A percentile compares a stretch with the other conserved stretches of the same genome.
phyloP scores from a whole-genome alignment of 2,888 invertebrate species.

The Drosophila histrio region DNA sequence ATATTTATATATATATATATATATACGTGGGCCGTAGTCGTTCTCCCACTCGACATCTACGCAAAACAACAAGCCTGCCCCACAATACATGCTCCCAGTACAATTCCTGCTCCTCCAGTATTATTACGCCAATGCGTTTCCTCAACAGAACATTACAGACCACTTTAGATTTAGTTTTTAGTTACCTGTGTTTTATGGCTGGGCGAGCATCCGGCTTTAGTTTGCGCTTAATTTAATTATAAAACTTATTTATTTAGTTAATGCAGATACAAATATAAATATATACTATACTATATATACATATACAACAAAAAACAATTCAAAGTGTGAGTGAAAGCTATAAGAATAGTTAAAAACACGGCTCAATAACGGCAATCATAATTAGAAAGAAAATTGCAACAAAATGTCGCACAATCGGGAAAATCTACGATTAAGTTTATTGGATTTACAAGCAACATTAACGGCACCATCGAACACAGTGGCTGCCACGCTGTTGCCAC shows the following conservation, averaged over 20 bases:
- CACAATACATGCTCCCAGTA: slow-evolving; percentile 1
- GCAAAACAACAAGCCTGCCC: slow-evolving; percentile 34
- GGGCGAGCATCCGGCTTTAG: slow-evolving; percentile 25
- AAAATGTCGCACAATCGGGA: slow-evolving; percentile 83
- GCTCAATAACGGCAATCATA: slow-evolving; percentile 13
- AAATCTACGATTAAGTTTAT: slow-evolving; percentile 82
- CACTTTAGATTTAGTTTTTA: slow-evolving; percentile 26
- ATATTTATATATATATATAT: not conserved
- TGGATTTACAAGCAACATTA: slow-evolving; percentile 81
- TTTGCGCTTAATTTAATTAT: slow-evolving; percentile 9
- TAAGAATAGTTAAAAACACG: not conserved
- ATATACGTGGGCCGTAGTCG: slow-evolving; percentile 55
- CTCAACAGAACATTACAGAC: not conserved
- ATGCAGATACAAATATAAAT: slow-evolving; percentile 1
- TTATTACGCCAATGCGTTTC: slow-evolving; percentile 19
- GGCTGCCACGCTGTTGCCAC: slow-evolving; percentile 61
- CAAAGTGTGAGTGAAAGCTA: not conserved
- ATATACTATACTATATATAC: not conserved
- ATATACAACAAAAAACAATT: slow-evolving; percentile 2
- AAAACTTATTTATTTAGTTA: not conserved
- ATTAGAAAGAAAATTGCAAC: not conserved
- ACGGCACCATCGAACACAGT: slow-evolving; percentile 72
- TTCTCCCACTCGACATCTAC: slow-evolving; percentile 74
- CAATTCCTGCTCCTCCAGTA: slow-evolving; percentile 43
- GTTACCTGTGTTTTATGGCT: slow-evolving; percentile 34